Evolutionary conservation across 2,888 invertebrate species (phyloP), one percentile per base, ranked within the genome.

Genomic region (Augiades crinisus): DNA sequence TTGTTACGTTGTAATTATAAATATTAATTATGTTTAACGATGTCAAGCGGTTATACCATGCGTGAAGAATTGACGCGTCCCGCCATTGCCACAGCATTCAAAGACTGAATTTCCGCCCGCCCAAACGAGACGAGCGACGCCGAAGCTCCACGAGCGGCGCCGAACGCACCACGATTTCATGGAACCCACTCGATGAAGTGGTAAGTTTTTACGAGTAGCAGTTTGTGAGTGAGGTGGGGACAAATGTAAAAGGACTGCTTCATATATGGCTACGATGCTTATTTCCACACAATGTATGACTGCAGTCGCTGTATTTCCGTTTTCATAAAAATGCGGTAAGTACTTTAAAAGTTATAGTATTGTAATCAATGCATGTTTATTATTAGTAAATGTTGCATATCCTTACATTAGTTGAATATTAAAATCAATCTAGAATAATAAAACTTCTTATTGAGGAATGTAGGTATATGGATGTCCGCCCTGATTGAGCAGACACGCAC

Each of bases 171-270:
- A 69, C 81, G 81, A 79, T 79, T 78, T 59, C 77, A 79, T 73
- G 77, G 74, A 81, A 79, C 75, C 82, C 76, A 81, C 83, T 81
- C 82, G 84, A 86, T 87, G 86, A 85, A 86, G 86, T 85, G 85
- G 85, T 86, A 85, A 85, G 82, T 84, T 87, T 86, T 86, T 85
- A 87, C 78, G 83, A 83, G 77, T 77, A 73, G 75, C 79, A 78
- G 71, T 75, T 76, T 77, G 76, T 70, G 75, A 81, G 72, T 72
- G 75, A 71, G 75, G 77, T 78, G 67, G 72, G 72, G 71, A 72
- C 77, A 76, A 76, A 79, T 81, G 76, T 75, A 75, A 80, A 84
- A 79, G 75, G 73, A 81, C 76, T 81, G 22, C 33, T 47, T 16
- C n/a, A 38, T n/a, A 45, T 45, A 13, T 3, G n/a, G n/a, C n/a